A percentile compares a stretch with the other conserved stretches of the same genome.
Evolutionary conservation across 2,888 invertebrate species (phyloP).

Genomic region (Eupithecia centaureata): DNA sequence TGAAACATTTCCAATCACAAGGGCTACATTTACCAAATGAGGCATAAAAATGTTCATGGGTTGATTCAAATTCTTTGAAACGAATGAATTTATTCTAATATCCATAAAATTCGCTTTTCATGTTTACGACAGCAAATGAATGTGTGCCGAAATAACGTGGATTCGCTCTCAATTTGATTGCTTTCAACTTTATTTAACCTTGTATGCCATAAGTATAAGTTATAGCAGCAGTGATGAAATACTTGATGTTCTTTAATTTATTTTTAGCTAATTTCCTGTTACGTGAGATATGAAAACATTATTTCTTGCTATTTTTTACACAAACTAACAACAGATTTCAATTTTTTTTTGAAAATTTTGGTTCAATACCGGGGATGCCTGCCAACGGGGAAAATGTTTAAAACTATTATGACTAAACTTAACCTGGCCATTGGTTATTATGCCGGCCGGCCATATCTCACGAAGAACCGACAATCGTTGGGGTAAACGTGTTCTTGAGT

Average conservation of each 20-base stretch:
- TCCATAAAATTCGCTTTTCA: slow-evolving; percentile 34
- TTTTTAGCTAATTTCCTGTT: neutral
- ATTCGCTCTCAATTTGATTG: slow-evolving; percentile 32
- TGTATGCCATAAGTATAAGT: neutral
- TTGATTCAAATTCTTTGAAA: slow-evolving; percentile 32
- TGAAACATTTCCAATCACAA: slow-evolving; percentile 26
- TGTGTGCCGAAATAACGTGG: slow-evolving; percentile 12
- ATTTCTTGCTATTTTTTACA: no score
- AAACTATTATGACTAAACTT: no score
- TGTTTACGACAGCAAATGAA: slow-evolving; percentile 31
- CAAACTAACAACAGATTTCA: no score
- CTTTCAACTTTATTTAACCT: slow-evolving; percentile 13
- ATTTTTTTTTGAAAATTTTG: no score
- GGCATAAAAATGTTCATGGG: slow-evolving; percentile 39
- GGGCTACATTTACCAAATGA: slow-evolving; percentile 39
- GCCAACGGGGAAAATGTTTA: no score
- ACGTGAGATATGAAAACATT: neutral
- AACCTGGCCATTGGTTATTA: no score
- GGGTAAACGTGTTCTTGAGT: no score
- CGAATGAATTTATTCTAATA: slow-evolving; percentile 38
- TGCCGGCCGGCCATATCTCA: no score
- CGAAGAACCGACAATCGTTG: no score
- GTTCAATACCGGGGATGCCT: no score
- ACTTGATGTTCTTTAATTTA: neutral
- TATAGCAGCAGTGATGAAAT: neutral